Evolutionary conservation across 2,113 vertebrate species (phyloP), one percentile per base, ranked within the genome.

Genomic region (Turnix velox): DNA sequence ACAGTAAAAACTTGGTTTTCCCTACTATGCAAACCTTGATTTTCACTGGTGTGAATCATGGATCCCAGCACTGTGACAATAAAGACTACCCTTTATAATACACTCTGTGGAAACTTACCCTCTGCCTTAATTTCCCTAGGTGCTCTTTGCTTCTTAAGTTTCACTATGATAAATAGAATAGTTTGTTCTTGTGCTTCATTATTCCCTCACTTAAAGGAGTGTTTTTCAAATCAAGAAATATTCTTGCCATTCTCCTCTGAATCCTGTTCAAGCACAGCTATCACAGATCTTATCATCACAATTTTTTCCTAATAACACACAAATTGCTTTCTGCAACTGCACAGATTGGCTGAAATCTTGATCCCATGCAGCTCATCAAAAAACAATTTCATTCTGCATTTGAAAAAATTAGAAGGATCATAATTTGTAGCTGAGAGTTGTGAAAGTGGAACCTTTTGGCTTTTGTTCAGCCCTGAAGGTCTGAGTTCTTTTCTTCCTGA

Each of bases 381-480:
- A 11, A 46, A 1, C 2, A 62, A 46, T 55, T 78, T 77, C 5
- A 33, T 58, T 14, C 59, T 58, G 7, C 27, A 28, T 74, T 54
- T 82, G 17, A 93, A 88, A 88, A 86, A 92, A 66, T 71, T 49
- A 74, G 30, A n/a, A 52, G 54, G 35, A 66, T 46, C 88, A 16
- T 54, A 35, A 83, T 62, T 52, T 31, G n/a, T 37, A 46, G 17
- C 8, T 88, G 65, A 86, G 25, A 74, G 84, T n/a, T 86, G 10
- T 65, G 27, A 23, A 76, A 86, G 46, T 74, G 68, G 23, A 63
- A 88, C 31, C 20, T 93, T 71, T 86, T 88, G 61, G n/a, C 48
- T 95, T 92, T 63, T 63, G 12, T 83, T 94, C 31, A 85, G 24
- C 40, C 74, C 67, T 74, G 51, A 81, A 86, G 43, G 27, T 80